Evolutionary conservation across 2,888 invertebrate genomes (phyloP).

Genomic region (Cyaniris semiargus): DNA sequence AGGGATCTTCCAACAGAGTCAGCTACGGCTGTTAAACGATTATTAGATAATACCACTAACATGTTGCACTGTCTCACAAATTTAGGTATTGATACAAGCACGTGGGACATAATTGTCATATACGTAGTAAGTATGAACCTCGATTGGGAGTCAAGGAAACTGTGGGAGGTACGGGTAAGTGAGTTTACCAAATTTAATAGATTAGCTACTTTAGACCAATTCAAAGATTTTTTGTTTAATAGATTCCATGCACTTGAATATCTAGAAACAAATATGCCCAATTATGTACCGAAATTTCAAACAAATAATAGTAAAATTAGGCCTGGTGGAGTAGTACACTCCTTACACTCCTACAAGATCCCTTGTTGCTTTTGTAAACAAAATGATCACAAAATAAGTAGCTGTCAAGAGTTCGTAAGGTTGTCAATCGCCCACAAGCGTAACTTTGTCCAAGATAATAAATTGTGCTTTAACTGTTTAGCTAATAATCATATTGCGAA

Average conservation of each 20-base stretch:
- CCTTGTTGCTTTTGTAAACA: no score
- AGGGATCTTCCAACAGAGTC: background rate
- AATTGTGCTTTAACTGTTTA: no score
- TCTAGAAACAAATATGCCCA: background rate
- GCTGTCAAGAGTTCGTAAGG: no score
- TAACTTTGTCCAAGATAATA: no score
- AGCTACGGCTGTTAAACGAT: background rate
- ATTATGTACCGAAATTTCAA: no score
- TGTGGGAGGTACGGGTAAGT: background rate
- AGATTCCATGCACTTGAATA: background rate
- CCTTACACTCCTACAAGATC: no score
- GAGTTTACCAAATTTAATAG: background rate
- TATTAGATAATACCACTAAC: background rate
- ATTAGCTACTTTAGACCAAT: background rate
- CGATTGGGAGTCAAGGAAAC: background rate
- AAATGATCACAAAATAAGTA: no score
- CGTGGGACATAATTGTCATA: background rate
- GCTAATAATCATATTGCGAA: no score
- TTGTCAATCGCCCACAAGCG: no score
- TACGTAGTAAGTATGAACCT: background rate
- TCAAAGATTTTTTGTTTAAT: slow-evolving; percentile 2
- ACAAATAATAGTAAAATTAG: no score
- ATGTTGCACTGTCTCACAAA: background rate
- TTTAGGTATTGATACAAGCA: background rate
- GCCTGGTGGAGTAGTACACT: no score